phyloP scores from a whole-genome alignment of 2,888 invertebrate genomes.

The Euphydryas editha region DNA sequence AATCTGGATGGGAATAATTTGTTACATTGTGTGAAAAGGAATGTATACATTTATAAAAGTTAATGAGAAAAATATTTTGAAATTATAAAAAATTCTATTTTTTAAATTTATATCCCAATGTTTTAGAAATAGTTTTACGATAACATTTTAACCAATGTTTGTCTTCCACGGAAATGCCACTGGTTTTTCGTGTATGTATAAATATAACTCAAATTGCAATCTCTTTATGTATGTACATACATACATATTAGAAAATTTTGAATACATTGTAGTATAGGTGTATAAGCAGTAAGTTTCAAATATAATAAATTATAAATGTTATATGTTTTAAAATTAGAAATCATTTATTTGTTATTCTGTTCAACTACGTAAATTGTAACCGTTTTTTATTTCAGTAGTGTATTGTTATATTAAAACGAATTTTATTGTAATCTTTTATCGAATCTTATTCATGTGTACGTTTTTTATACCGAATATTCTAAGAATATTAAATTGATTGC shows the following conservation, averaged over 20 bases:
- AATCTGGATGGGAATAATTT: constrained; percentile 22
- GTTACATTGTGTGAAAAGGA: constrained; percentile 5
- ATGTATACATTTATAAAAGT: constrained; percentile 18
- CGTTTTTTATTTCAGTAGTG: too few species aligned
- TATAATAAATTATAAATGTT: background rate
- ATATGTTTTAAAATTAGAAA: too few species aligned
- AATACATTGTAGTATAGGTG: background rate
- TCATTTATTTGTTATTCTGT: too few species aligned
- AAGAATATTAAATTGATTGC: background rate
- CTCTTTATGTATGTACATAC: background rate
- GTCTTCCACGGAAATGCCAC: constrained; percentile 56
- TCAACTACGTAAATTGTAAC: too few species aligned
- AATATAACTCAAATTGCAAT: constrained; percentile 2
- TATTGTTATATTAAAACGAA: too few species aligned
- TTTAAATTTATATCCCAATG: constrained; percentile 19
- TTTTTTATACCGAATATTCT: background rate
- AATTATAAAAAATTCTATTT: constrained; percentile 28
- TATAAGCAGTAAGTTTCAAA: background rate
- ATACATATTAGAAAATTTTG: background rate
- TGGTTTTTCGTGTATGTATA: constrained; percentile 38
- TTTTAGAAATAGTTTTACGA: constrained; percentile 19
- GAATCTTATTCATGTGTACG: too few species aligned
- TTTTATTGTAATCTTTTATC: too few species aligned
- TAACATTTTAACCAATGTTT: constrained; percentile 37
- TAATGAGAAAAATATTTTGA: constrained; percentile 19